A percentile compares a stretch with the other conserved stretches of the same genome.
phyloP scores from a whole-genome alignment of 2,113 vertebrate species.

The Corythaixoides concolor region DNA sequence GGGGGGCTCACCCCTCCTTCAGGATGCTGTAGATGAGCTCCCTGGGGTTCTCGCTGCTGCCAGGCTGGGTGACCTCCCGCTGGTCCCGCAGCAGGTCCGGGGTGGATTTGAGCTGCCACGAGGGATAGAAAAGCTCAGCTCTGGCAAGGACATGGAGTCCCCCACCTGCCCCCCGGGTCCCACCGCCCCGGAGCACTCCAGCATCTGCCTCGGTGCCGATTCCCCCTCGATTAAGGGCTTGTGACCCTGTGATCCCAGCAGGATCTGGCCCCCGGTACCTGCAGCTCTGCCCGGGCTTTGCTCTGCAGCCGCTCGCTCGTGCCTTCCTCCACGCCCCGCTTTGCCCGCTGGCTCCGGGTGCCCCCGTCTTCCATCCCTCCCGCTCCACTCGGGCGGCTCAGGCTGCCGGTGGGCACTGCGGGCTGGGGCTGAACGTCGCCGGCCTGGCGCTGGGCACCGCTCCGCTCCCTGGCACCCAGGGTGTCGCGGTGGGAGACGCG shows the following conservation, averaged over 20 bases:
- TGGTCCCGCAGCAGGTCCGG: conserved; percentile 93
- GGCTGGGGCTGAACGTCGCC: accelerated
- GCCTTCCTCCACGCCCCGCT: conserved; percentile 39
- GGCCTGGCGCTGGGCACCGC: not conserved
- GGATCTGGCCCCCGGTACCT: conserved; percentile 43
- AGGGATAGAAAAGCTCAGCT: not conserved
- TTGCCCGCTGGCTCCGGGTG: not conserved
- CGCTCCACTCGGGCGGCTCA: not conserved
- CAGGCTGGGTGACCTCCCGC: conserved; percentile 76
- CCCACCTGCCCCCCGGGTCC: too few species aligned
- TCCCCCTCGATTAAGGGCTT: not conserved
- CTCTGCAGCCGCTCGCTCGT: conserved; percentile 25
- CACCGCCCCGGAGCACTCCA: accelerated
- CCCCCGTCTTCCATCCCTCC: not conserved
- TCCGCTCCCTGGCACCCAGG: not conserved
- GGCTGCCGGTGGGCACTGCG: not conserved
- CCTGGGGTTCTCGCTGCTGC: conserved; percentile 76
- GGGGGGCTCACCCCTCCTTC: conserved; percentile 82
- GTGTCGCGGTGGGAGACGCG: not conserved
- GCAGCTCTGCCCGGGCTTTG: conserved; percentile 68
- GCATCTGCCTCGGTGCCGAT: not conserved
- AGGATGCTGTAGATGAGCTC: conserved; percentile 84
- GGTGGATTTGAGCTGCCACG: conserved; percentile 83
- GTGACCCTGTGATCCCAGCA: not conserved
- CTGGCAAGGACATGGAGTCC: accelerated